Evolutionary conservation across 2,113 vertebrate genomes (phyloP).

Genomic region (Rhynchomys soricoides): DNA sequence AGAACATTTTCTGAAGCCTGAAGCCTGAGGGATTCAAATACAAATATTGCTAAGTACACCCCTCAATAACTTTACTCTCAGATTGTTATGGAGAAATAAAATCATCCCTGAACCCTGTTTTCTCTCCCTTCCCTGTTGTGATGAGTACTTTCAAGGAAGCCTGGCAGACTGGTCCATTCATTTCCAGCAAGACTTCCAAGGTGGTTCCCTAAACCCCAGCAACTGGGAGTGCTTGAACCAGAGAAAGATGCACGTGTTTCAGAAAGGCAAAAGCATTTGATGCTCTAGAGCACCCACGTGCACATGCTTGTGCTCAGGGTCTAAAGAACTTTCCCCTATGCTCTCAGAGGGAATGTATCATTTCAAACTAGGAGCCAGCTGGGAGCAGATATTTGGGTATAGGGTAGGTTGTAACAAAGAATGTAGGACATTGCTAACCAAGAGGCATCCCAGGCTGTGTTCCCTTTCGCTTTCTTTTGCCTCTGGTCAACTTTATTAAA

Average conservation of each 20-base stretch:
- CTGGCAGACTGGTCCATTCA: neutral
- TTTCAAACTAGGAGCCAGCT: neutral
- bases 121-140: neutral
- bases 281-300: conserved; percentile 62
- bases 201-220: neutral
- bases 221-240: conserved; percentile 3
- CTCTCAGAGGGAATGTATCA: neutral
- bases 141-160: conserved; percentile 21
- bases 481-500: conserved; percentile 53
- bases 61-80: neutral
- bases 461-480: neutral
- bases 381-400: neutral
- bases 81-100: conserved; percentile 13
- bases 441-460: neutral
- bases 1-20: conserved; percentile 14
- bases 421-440: neutral
- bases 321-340: conserved; percentile 64
- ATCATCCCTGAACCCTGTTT: neutral
- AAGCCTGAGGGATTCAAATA: neutral
- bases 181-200: neutral
- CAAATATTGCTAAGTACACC: neutral
- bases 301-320: conserved; percentile 19
- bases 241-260: conserved; percentile 13
- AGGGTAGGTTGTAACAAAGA: neutral
- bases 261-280: conserved; percentile 42